Base-by-base conservation (phyloP, 2,113 vertebrate genomes). In the Vombatus ursinus region DNA sequence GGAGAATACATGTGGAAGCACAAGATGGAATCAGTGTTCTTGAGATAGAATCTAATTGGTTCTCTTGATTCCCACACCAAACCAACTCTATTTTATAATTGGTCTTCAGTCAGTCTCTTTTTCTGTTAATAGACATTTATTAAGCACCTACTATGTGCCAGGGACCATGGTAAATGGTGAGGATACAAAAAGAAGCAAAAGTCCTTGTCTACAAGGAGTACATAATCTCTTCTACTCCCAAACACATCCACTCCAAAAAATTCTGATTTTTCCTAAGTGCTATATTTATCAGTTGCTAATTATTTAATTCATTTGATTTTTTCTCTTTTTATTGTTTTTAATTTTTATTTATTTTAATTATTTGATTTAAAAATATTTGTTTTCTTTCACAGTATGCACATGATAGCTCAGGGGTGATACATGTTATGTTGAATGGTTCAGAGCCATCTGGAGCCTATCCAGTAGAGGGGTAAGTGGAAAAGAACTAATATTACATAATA, bases 341-440 rank as follows among this genome's bases (percentile, higher is more conserved):
- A 49, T 49, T 49, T 49, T 49, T n/a, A n/a, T n/a, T n/a, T n/a
- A n/a, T n/a, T n/a, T 49, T 49, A 49, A 31, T 10, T 10, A 48
- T 47, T 49, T 49, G 48, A 49, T 49, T 51, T 11, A 51, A 52
- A 52, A 52, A 19, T 49, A 49, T 0, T 37, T 68, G 57, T 0
- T 93, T 95, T 95, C 84, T 97, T 54, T 97, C 98, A 37, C 97
- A 99, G 99, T 99, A 99, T 97, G 98, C 99, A 0, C 95, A 14
- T 50, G 98, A 98, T 25, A 98, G 99, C 92, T 98, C 98, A 89
- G 99, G 99, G 8, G 98, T 98, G 89, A 97, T 99, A 93, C 92
- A 97, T 0, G 95, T 99, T 94, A 97, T 99, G 98, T 92, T 99
- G 97, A 99, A 99, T 57, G 99, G 99, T 53, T 99, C 99, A 50